phyloP scores from a whole-genome alignment of 2,888 invertebrate genomes.

The Tetranychus piercei region DNA sequence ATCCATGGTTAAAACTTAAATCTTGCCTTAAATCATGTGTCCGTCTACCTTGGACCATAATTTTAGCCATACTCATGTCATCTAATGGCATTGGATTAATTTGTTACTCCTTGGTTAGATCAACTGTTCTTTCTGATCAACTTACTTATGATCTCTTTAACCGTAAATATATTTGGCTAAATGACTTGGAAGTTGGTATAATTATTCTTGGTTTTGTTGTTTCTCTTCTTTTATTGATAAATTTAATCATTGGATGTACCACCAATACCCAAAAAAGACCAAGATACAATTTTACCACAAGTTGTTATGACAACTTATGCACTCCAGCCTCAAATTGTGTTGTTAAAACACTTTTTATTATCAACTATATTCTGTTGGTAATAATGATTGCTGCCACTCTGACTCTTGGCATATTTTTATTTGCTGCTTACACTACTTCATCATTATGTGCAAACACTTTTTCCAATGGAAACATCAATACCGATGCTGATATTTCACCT shows the following conservation, averaged over 20 bases:
- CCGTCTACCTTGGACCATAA: neutral
- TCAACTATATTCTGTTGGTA: slow-evolving; percentile 19
- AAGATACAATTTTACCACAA: neutral
- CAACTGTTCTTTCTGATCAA: slow-evolving; percentile 16
- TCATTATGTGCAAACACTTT: neutral
- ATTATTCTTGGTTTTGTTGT: slow-evolving; percentile 11
- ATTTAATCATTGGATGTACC: slow-evolving; percentile 22
- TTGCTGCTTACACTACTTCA: neutral
- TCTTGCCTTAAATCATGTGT: neutral
- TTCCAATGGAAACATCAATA: neutral
- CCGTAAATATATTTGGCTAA: slow-evolving; percentile 18
- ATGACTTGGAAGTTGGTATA: slow-evolving; percentile 18
- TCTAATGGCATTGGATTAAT: neutral
- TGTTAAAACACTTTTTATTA: slow-evolving; percentile 14
- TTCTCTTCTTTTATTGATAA: slow-evolving; percentile 17
- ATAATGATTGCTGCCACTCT: slow-evolving; percentile 4
- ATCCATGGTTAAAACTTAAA: neutral
- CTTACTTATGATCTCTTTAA: slow-evolving; percentile 19
- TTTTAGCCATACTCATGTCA: neutral
- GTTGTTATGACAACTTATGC: slow-evolving; percentile 10
- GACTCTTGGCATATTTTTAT: neutral
- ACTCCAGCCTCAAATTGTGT: slow-evolving; percentile 16
- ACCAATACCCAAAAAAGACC: slow-evolving; percentile 11
- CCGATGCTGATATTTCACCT: neutral
- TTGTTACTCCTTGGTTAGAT: slow-evolving; percentile 10